Evolutionary conservation across 1,140 invertebrate genomes (phyloP).

Genomic region (Chironomus striatipennis): DNA sequence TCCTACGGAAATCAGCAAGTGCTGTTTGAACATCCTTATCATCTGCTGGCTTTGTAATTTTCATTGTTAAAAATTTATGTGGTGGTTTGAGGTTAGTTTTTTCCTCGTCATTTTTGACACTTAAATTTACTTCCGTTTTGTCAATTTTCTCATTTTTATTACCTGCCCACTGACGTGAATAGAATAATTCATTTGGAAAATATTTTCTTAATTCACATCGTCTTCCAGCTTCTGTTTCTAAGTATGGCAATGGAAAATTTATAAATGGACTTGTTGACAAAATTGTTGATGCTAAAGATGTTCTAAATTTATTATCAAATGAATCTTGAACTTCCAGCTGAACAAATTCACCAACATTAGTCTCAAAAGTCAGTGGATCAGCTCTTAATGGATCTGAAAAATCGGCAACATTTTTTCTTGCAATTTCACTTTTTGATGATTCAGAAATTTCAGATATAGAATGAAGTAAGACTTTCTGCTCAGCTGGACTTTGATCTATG

Average conservation of each 20-base stretch:
- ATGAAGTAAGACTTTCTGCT: conserved; percentile 26
- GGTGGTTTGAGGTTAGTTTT: conserved; percentile 32
- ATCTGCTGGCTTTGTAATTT: conserved; percentile 54
- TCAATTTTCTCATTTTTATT: conserved; percentile 31
- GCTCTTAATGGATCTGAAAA: conserved; percentile 68
- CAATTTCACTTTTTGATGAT: conserved; percentile 31
- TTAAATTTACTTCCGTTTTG: conserved; percentile 21
- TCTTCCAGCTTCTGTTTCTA: conserved; percentile 75
- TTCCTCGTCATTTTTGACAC: conserved; percentile 29
- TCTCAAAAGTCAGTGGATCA: conserved; percentile 26
- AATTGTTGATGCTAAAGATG: conserved; percentile 61
- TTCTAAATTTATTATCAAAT: conserved; percentile 60
- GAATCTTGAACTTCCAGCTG: conserved; percentile 50
- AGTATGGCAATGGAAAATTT: conserved; percentile 74
- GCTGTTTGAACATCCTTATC: conserved; percentile 59
- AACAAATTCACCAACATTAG: conserved; percentile 27
- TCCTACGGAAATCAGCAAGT: conserved; percentile 77
- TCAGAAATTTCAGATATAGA: conserved; percentile 24
- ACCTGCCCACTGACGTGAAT: conserved; percentile 51
- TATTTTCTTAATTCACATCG: conserved; percentile 66
- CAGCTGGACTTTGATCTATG: conserved; percentile 35
- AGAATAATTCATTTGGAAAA: conserved; percentile 73
- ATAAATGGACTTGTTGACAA: conserved; percentile 82
- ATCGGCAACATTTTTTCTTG: conserved; percentile 49
- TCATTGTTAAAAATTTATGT: conserved; percentile 64